Base-by-base conservation (phyloP, 2,797 vertebrate species). In the Typhlichthys subterraneus region DNA sequence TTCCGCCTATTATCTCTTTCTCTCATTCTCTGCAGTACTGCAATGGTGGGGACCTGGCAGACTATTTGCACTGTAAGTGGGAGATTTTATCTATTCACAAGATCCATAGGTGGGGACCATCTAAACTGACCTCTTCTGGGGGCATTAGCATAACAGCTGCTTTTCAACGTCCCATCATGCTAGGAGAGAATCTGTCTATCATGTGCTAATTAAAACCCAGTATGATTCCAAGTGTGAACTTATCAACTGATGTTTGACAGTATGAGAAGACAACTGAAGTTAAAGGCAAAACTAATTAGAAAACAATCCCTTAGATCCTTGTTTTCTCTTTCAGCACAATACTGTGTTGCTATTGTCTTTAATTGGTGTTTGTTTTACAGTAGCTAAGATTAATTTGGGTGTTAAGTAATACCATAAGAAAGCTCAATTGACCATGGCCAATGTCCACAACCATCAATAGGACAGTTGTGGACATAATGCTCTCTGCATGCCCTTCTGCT, bases 31-130 rank as follows among this genome's bases (percentile, higher is more conserved):
- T 85, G 46, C 83, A 99, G 97, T 99, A 99, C 85, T 99, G 97
- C 82, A 99, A 98, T 1, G 97, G 97, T 1, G 97, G 97, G 5
- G 97, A 99, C 86, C 94, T 99, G 68, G 97, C 97, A 1, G 97
- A 99, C 87, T 98, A 99, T 80, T 91, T 99, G 78, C 97, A 99
- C 87, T 93, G 97, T 99, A 92, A 96, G 97, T 96, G 55, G 45
- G 70, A 59, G 4, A 51, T 56, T 67, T 75, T 12, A 63, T 68
- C 42, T 59, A 15, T 56, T 48, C n/a, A 49, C 61, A 53, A 60
- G 12, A 52, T 38, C 33, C 33, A 11, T 1, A 51, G 50, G 15
- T 38, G 33, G 33, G 4, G 33, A 9, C 33, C 33, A 38, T 7
- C 33, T 29, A 4, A 60, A 31, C 17, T 47, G 14, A 29, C 48